These are phyloP conservation scores for Rhinogobio ventralis DNA, from an alignment of 2,797 vertebrate species.

Conservation along the genomic window DNA sequence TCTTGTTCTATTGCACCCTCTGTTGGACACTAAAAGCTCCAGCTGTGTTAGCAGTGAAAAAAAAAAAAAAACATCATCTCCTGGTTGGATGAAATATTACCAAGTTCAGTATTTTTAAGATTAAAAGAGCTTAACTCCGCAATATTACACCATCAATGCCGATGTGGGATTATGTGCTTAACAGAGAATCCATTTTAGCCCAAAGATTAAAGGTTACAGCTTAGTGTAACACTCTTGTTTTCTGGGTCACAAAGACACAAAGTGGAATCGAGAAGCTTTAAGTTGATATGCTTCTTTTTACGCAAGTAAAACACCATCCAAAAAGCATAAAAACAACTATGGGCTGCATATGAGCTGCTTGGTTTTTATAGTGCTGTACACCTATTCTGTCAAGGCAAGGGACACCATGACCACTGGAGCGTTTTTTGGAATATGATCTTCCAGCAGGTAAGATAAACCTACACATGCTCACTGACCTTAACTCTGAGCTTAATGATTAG, in stretches of 20 bases:
- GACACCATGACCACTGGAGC: conserved; percentile 40
- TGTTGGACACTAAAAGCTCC: conserved; percentile 20
- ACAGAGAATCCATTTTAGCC: conserved; percentile 36
- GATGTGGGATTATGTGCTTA: conserved; percentile 55
- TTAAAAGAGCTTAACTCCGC: conserved; percentile 45
- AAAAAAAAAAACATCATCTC: conserved; percentile 23
- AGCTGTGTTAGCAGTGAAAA: neutral
- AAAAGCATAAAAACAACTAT: neutral
- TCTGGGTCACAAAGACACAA: conserved; percentile 16
- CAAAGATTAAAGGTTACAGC: conserved; percentile 18
- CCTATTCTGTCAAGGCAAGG: conserved; percentile 26
- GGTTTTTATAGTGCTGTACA: conserved; percentile 1
- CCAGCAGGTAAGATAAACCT: conserved; percentile 45
- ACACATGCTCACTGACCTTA: conserved; percentile 43
- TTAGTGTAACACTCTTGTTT: conserved; percentile 12
- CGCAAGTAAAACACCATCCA: neutral
- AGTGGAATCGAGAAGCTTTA: conserved; percentile 5
- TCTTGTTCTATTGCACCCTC: conserved; percentile 28
- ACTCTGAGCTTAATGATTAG: conserved; percentile 21
- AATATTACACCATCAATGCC: conserved; percentile 38
- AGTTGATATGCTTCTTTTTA: neutral
- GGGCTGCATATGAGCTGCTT: neutral
- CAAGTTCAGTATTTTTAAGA: conserved; percentile 22
- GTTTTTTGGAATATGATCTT: conserved; percentile 41
- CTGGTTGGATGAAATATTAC: conserved; percentile 32